Evolutionary conservation across 2,113 vertebrate genomes (phyloP), one percentile per base, ranked within the genome.

Genomic region (Scalopus aquaticus): DNA sequence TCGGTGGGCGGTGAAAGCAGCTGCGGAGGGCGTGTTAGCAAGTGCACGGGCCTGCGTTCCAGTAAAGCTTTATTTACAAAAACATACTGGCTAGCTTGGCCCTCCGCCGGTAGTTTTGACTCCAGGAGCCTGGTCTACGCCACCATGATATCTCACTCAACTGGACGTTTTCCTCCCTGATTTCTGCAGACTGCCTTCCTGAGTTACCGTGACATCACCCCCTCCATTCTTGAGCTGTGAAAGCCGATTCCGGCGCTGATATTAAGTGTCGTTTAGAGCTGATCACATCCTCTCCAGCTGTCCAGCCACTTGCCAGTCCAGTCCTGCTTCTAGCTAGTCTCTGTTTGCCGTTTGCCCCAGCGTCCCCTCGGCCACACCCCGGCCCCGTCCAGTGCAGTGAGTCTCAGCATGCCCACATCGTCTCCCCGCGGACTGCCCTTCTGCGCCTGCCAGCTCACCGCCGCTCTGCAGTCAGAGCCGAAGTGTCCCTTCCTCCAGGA

Each of bases 61-160:
- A 30, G 12, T 42, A 64, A 74, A 90, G 22, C 70, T 56, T 46
- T 19, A 24, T 62, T 72, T 37, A 35, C 42, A n/a, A 42, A 79
- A 79, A 22, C 54, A n/a, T 44, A 70, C 77, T 42, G 28, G 32
- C n/a, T 69, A 54, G 28, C 22, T 46, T 24, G 37, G 9, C 46
- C 20, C n/a, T 51, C 17, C 20, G 37, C 51, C 39, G 54, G 11
- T 17, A 9, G 73, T 15, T 42, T 9, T n/a, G 70, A 28, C 6
- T 44, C 49, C 15, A 0, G 0, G 5, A 58, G 30, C 35, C 70
- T 44, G 0, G 37, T 10, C 72, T 62, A 42, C 42, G 28, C 32
- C 10, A 0, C 54, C 9, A 0, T 9, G 0, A 0, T 3, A 6
- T 83, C 76, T 62, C 51, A 0, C 32, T n/a, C n/a, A n/a, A n/a